A percentile compares a stretch with the other conserved stretches of the same genome.
Conservation (phyloP, 1,140 invertebrate species). For the Lepidurus arcticus region DNA sequence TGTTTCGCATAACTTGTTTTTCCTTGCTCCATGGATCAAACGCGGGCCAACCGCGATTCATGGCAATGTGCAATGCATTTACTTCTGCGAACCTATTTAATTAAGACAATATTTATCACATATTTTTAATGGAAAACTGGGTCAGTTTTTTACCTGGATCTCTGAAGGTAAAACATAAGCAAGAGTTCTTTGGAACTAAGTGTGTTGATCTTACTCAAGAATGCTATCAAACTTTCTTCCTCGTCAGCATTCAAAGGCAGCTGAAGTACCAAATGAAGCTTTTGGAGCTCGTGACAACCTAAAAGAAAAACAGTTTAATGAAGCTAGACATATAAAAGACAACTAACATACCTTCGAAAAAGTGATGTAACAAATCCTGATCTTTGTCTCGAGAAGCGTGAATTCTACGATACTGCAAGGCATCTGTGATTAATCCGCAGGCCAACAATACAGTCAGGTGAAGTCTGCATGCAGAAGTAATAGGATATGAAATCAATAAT, state of each 20-base stretch:
- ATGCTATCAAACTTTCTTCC: slow-evolving; percentile 52
- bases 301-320: slow-evolving; percentile 38
- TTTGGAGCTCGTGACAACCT: slow-evolving; percentile 46
- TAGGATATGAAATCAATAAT: slow-evolving; percentile 12
- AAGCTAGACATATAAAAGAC: slow-evolving; percentile 42
- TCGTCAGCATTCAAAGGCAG: slow-evolving; percentile 51
- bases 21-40: slow-evolving; percentile 28
- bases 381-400: slow-evolving; percentile 43
- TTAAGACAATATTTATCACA: not conserved
- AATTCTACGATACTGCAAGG: slow-evolving; percentile 52
- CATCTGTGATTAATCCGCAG: slow-evolving; percentile 53
- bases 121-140: slow-evolving; percentile 33
- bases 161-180: slow-evolving; percentile 49
- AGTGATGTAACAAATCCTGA: slow-evolving; percentile 46
- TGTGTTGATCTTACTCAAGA: slow-evolving; percentile 36
- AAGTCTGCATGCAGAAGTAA: slow-evolving; percentile 36
- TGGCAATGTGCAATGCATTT: not conserved
- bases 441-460: slow-evolving; percentile 52
- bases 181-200: slow-evolving; percentile 46
- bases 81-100: slow-evolving; percentile 23
- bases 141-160: slow-evolving; percentile 38
- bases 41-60: slow-evolving; percentile 29
- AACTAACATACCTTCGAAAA: slow-evolving; percentile 43
- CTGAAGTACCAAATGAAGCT: slow-evolving; percentile 52
- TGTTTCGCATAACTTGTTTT: slow-evolving; percentile 26